Evolutionary conservation across 1,140 invertebrate genomes (phyloP).

Genomic region (Antheraea mylitta): DNA sequence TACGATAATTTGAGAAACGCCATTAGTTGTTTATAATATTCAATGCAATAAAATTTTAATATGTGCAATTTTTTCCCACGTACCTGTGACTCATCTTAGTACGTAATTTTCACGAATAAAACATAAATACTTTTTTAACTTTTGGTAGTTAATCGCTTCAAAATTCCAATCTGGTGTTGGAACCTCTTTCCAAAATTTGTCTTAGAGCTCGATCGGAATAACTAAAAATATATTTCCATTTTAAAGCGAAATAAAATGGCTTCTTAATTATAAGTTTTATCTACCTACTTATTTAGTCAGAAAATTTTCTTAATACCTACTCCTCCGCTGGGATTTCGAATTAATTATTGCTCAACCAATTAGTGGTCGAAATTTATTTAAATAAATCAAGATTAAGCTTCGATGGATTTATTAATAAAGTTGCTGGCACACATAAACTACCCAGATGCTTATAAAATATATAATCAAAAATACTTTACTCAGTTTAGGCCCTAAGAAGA

Average conservation of each 20-base stretch:
- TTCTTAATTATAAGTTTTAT: background rate
- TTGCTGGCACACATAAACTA: background rate
- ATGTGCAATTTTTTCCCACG: too few species aligned
- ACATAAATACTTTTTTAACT: too few species aligned
- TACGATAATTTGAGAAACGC: too few species aligned
- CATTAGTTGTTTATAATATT: too few species aligned
- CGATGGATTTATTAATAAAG: slow-evolving; percentile 20
- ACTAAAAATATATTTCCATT: background rate
- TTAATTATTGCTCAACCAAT: slow-evolving; percentile 16
- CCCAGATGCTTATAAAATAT: background rate
- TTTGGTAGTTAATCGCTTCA: too few species aligned
- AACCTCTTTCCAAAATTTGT: background rate
- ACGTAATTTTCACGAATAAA: too few species aligned
- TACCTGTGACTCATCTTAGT: too few species aligned
- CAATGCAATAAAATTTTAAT: too few species aligned
- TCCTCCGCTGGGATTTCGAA: slow-evolving; percentile 7
- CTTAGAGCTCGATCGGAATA: background rate
- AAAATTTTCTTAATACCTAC: background rate
- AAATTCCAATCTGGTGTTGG: too few species aligned
- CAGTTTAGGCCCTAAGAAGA: too few species aligned
- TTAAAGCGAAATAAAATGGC: background rate
- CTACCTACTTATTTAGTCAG: background rate
- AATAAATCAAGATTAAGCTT: slow-evolving; percentile 29
- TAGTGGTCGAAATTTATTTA: slow-evolving; percentile 26
- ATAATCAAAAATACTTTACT: too few species aligned